phyloP scores from a whole-genome alignment of 1,140 invertebrate genomes.

The Lordiphosa mommai region DNA sequence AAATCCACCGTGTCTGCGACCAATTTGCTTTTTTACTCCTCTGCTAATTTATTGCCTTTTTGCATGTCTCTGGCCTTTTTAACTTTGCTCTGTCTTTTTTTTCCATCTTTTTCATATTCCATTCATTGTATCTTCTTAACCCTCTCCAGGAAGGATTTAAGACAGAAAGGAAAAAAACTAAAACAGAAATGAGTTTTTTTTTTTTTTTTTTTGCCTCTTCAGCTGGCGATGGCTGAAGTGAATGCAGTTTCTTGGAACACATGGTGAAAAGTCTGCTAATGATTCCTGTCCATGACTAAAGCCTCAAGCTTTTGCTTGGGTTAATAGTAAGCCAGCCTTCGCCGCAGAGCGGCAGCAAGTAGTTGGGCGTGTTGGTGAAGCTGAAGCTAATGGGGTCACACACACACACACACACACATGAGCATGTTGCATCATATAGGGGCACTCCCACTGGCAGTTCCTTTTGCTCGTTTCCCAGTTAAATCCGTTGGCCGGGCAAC shows the following conservation, averaged over 20 bases:
- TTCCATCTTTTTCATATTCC: too few species aligned
- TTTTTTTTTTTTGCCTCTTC: background rate
- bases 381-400: conserved; percentile 42
- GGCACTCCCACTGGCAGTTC: conserved; percentile 3
- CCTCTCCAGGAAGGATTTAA: too few species aligned
- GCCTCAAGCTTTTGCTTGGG: conserved; percentile 18
- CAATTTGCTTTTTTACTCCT: too few species aligned
- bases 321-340: background rate
- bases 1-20: background rate
- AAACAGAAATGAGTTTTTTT: background rate
- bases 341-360: background rate
- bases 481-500: conserved; percentile 64
- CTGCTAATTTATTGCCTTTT: too few species aligned
- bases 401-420: conserved; percentile 14
- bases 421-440: background rate
- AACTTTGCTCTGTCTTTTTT: too few species aligned
- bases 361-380: conserved; percentile 17
- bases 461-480: conserved; percentile 40
- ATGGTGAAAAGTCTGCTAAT: conserved; percentile 32
- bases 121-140: too few species aligned
- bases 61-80: too few species aligned
- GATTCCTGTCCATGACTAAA: conserved; percentile 56
- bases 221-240: too few species aligned
- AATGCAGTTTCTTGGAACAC: conserved; percentile 19
- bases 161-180: background rate